A percentile compares a stretch with the other conserved stretches of the same genome.
phyloP scores from a whole-genome alignment of 1,140 invertebrate genomes.

The Pollicipes pollicipes region DNA sequence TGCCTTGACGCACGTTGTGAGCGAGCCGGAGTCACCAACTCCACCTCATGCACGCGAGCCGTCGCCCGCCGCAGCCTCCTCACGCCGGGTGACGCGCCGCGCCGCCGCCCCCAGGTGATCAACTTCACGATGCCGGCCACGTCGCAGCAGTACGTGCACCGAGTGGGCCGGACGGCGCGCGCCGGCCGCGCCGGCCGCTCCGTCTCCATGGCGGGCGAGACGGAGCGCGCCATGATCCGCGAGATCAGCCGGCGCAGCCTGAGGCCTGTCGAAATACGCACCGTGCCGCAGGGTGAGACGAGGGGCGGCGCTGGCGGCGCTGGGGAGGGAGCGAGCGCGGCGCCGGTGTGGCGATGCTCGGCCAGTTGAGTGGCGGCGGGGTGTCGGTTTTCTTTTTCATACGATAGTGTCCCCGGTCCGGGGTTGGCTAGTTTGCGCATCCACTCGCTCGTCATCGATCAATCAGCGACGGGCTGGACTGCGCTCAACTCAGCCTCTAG shows the following conservation, averaged over 20 bases:
- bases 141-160: conserved; percentile 87
- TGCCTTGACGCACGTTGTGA: no score
- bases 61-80: not conserved
- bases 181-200: conserved; percentile 77
- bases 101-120: conserved; percentile 42
- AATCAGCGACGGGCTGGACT: no score
- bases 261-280: conserved; percentile 59
- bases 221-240: conserved; percentile 75
- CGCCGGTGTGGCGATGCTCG: conserved; percentile 13
- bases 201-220: conserved; percentile 81
- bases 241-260: conserved; percentile 68
- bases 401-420: no score
- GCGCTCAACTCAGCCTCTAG: no score
- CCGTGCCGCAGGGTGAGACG: conserved; percentile 50
- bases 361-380: not conserved
- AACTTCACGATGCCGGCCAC: conserved; percentile 91
- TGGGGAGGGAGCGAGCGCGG: conserved; percentile 10
- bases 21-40: no score
- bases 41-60: no score
- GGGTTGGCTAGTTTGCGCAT: no score
- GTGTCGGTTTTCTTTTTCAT: conserved; percentile 6
- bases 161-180: conserved; percentile 83
- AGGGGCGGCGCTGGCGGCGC: not conserved
- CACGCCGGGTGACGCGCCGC: not conserved
- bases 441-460: no score